Conservation (phyloP, 2,888 invertebrate genomes). For the Odontomyia ornata region DNA sequence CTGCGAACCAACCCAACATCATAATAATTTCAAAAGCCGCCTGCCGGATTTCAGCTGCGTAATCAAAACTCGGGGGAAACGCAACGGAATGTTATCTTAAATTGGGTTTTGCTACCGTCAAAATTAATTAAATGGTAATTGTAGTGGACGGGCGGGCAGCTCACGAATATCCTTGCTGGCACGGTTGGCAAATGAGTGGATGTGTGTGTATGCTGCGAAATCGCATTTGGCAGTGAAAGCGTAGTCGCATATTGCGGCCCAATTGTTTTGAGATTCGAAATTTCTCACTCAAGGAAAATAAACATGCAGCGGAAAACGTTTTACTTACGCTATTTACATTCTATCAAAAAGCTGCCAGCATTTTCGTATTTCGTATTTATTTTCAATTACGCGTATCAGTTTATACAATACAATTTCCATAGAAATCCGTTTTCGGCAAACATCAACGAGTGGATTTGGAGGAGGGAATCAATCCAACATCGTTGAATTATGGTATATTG, state of each 20-base stretch:
- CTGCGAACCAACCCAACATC: neutral
- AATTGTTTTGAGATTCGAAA: constrained; percentile 32
- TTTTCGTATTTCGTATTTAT: constrained; percentile 39
- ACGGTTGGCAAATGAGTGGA: neutral
- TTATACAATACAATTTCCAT: constrained; percentile 29
- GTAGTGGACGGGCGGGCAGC: constrained; percentile 4
- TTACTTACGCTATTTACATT: constrained; percentile 41
- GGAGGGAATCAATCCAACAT: neutral
- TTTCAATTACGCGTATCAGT: constrained; percentile 41
- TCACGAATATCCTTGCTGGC: no score
- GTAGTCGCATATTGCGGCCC: neutral
- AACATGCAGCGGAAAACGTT: constrained; percentile 30
- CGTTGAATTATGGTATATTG: neutral
- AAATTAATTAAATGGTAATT: constrained; percentile 41
- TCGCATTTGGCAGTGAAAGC: neutral
- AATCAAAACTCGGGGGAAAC: neutral
- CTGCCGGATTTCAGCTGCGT: neutral
- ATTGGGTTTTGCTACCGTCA: constrained; percentile 24
- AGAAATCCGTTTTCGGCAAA: constrained; percentile 32
- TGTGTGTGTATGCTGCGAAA: neutral
- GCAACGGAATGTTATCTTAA: constrained; percentile 12
- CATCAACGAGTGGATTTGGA: neutral
- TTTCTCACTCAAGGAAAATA: constrained; percentile 40
- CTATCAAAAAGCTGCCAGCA: constrained; percentile 32
- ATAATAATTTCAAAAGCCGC: neutral